phyloP scores from a whole-genome alignment of 2,797 vertebrate species.

The Muraenolepis orangiensis region DNA sequence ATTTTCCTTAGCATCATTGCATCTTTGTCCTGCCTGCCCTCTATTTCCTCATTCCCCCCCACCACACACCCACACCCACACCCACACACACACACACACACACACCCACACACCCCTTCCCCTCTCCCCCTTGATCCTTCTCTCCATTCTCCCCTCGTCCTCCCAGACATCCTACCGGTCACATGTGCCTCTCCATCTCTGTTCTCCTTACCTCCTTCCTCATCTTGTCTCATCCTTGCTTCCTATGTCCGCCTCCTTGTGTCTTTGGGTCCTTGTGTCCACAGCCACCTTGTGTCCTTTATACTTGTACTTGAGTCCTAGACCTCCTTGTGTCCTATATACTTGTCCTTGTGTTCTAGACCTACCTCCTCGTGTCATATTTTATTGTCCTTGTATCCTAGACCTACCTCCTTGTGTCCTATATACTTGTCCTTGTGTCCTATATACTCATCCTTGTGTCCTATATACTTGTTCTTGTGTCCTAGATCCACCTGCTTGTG shows the following conservation, averaged over 20 bases:
- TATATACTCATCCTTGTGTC: too few species aligned
- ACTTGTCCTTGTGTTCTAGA: background rate
- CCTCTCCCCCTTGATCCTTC: background rate
- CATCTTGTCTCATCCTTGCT: too few species aligned
- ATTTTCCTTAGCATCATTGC: background rate
- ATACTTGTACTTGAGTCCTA: too few species aligned
- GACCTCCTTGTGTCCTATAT: background rate
- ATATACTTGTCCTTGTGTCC: too few species aligned
- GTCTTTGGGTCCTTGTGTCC: background rate
- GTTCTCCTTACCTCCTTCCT: background rate
- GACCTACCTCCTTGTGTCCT: too few species aligned
- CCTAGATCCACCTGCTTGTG: background rate
- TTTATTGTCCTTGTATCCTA: too few species aligned
- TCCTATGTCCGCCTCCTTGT: background rate
- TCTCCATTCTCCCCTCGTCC: background rate
- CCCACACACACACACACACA: too few species aligned
- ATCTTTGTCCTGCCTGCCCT: background rate
- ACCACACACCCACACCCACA: too few species aligned
- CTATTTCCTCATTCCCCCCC: background rate
- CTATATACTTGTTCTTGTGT: background rate
- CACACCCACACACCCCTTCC: too few species aligned
- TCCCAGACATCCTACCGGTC: background rate
- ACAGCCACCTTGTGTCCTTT: background rate
- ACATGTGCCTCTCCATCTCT: background rate
- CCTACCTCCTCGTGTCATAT: background rate